Percentiles rank a stretch among this genome's conserved stretches.
phyloP scores from a whole-genome alignment of 2,888 invertebrate genomes.

The Amphiduros pacificus region DNA sequence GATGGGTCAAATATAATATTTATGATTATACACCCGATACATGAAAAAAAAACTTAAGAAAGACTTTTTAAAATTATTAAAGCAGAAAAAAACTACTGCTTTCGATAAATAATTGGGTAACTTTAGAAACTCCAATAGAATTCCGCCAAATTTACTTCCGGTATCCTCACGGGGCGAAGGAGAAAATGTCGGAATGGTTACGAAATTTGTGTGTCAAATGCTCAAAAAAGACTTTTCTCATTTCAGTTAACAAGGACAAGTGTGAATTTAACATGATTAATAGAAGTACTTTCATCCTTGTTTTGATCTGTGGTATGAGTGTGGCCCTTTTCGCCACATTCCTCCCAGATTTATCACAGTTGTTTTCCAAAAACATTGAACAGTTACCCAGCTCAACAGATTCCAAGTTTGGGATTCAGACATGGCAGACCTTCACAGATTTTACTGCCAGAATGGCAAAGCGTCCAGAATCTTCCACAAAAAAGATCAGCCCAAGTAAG shows the following conservation, averaged over 20 bases:
- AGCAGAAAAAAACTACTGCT: no score
- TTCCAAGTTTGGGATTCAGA: no score
- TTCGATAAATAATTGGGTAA: not conserved
- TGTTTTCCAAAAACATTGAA: no score
- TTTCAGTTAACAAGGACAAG: not conserved
- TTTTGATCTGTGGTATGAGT: slow-evolving; percentile 10
- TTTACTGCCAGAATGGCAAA: no score
- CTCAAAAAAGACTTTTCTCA: not conserved
- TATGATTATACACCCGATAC: no score
- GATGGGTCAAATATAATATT: no score
- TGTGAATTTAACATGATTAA: slow-evolving; percentile 1
- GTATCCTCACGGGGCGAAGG: not conserved
- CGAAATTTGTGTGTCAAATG: not conserved
- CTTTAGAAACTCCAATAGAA: not conserved
- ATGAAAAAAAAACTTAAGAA: no score
- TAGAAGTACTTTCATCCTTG: slow-evolving; percentile 5
- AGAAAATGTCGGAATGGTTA: slow-evolving; percentile 11
- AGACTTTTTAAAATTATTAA: no score
- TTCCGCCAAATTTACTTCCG: not conserved
- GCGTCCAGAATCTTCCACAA: no score
- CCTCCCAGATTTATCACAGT: slow-evolving; percentile 10
- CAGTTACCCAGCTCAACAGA: no score
- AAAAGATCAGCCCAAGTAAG: no score
- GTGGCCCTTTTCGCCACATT: slow-evolving; percentile 8
- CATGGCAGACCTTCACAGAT: no score